Base-by-base conservation (phyloP, 2,113 vertebrate genomes). In the Oncorhynchus keta region DNA sequence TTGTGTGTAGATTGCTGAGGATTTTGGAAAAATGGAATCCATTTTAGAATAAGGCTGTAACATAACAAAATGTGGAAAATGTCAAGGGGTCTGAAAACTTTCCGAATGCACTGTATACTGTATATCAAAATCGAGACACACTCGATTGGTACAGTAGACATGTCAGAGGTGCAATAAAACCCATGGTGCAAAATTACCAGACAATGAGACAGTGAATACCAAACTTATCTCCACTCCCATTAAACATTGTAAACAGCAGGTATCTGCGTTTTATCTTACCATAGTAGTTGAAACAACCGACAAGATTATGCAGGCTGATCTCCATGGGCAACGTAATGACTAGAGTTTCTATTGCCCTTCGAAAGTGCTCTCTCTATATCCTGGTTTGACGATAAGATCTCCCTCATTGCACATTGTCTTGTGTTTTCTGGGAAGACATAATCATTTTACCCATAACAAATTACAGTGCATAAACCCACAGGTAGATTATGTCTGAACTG, bases 181-280 rank as follows among this genome's bases (percentile, higher is more conserved):
- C 39, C 39, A 9, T 2, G 2, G 39, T 45, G 39, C 39, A 45
- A 45, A 45, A 8, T 45, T 45, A 45, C 39, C 39, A 45, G 39
- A 45, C 39, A 28, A 75, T 20, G 72, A 48, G 61, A 70, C 55
- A 70, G 39, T 78, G 76, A 84, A 84, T 79, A 72, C 75, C 76
- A 83, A 18, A 66, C 51, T 68, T 85, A 84, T 89, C 75, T 68
- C 28, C 70, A 35, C 39, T 45, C 9, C 39, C 39, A 45, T 45
- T 3, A 45, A 45, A 45, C 39, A 45, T 45, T 12, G 39, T 61
- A n/a, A n/a, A 57, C 24, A 59, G 57, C 55, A 20, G 7, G 30
- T n/a, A 14, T 68, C 30, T 22, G 32, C 5, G 51, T 55, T 51
- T 35, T 73, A 20, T 79, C 68, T 73, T n/a, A 68, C 12, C 55